A percentile compares a stretch with the other conserved stretches of the same genome.
phyloP scores from a whole-genome alignment of 2,888 invertebrate species.

The Polydrusus pterygomalis region DNA sequence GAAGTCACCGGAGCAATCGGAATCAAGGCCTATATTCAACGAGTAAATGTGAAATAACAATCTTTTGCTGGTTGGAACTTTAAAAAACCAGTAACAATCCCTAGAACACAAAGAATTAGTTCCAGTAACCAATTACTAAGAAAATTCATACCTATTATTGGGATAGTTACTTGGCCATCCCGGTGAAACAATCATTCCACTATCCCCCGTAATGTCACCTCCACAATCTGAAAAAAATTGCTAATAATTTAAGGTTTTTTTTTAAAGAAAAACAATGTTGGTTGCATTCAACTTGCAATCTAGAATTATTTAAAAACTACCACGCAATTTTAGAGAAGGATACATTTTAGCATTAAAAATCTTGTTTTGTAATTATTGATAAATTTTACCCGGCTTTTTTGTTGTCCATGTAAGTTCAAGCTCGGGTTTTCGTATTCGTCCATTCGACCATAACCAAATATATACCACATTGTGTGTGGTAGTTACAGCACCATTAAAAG shows the following conservation, averaged over 20 bases:
- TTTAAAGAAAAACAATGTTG: too few species aligned
- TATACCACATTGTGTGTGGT: constrained; percentile 87
- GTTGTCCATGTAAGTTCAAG: constrained; percentile 89
- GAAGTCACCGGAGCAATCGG: constrained; percentile 75
- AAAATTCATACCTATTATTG: constrained; percentile 74
- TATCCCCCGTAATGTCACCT: constrained; percentile 76
- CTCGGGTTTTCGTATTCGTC: constrained; percentile 79
- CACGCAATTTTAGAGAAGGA: background rate
- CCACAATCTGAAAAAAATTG: constrained; percentile 77
- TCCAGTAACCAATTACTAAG: too few species aligned
- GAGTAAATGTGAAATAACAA: constrained; percentile 88
- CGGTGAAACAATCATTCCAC: constrained; percentile 88
- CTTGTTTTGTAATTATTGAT: too few species aligned
- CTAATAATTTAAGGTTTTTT: too few species aligned
- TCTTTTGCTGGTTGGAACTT: constrained; percentile 81
- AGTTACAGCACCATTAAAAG: constrained; percentile 82
- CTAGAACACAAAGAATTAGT: constrained; percentile 67
- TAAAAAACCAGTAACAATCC: constrained; percentile 88
- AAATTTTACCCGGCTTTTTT: constrained; percentile 75
- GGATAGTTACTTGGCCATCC: constrained; percentile 94
- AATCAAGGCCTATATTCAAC: constrained; percentile 81
- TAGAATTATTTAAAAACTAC: background rate
- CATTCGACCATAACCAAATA: constrained; percentile 89
- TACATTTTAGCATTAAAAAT: background rate
- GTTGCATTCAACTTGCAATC: too few species aligned